Conservation (phyloP, 2,113 vertebrate species). For the Sialia sialis region DNA sequence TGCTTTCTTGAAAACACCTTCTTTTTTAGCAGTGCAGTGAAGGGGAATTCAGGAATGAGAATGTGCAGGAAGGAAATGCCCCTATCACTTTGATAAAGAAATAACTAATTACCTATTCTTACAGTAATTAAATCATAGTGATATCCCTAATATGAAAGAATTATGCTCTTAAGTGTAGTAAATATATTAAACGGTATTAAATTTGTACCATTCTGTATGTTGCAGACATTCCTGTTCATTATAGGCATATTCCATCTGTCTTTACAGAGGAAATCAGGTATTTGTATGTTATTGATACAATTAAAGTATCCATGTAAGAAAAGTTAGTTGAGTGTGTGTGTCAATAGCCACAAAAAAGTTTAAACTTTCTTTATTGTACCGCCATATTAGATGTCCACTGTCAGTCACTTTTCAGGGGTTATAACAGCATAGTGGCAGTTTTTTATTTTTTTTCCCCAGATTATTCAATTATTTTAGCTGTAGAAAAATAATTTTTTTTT, state of each 20-base stretch:
- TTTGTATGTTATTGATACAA: not conserved
- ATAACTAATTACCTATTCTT: not conserved
- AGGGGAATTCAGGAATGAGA: not conserved
- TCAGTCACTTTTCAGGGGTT: not conserved
- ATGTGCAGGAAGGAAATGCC: not conserved
- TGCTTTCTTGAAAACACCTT: not conserved
- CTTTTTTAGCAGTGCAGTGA: not conserved
- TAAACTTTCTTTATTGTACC: not conserved
- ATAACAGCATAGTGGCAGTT: not conserved
- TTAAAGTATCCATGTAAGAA: not conserved
- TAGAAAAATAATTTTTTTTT: no score
- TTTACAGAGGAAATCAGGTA: not conserved
- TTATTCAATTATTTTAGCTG: not conserved
- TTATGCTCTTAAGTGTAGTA: not conserved
- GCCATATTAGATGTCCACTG: fast-evolving
- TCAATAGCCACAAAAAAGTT: not conserved
- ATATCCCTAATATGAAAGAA: not conserved
- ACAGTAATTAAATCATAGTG: not conserved
- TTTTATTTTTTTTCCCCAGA: not conserved
- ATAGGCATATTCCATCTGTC: not conserved
- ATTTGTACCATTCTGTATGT: not conserved
- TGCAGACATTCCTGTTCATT: not conserved
- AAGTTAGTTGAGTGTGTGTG: not conserved
- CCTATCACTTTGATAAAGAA: not conserved
- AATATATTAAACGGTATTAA: not conserved